Evolutionary conservation across 1,140 invertebrate species (phyloP).

Genomic region (Drosophila lacertosa): DNA sequence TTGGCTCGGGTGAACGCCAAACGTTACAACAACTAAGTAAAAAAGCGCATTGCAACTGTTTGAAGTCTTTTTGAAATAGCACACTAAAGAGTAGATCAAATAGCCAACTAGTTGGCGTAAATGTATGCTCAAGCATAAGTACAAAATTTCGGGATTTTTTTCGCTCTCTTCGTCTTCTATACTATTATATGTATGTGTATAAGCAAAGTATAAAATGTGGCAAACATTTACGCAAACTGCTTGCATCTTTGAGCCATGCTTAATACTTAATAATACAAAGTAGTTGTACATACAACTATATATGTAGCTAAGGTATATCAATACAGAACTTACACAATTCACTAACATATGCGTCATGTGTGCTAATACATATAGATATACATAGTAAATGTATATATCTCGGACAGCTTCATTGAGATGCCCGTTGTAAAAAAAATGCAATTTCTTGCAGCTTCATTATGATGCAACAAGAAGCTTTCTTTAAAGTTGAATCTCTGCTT

Average conservation of each 20-base stretch:
- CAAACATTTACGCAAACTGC: conserved; percentile 1
- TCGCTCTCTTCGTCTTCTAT: background rate
- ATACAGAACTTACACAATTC: conserved; percentile 13
- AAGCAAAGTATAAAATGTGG: conserved; percentile 39
- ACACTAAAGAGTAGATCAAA: conserved; percentile 57
- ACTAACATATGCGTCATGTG: background rate
- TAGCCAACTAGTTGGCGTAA: conserved; percentile 22
- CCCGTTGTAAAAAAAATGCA: conserved; percentile 67
- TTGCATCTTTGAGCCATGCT: conserved; percentile 17
- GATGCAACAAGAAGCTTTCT: conserved; percentile 45
- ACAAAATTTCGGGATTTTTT: conserved; percentile 9
- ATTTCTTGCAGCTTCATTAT: conserved; percentile 26
- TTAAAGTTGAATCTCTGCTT: conserved; percentile 56
- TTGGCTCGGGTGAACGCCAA: conserved; percentile 50
- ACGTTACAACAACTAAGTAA: conserved; percentile 50
- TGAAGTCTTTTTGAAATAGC: conserved; percentile 73
- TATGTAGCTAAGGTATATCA: conserved; percentile 33
- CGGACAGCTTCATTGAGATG: conserved; percentile 22
- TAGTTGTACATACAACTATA: conserved; percentile 36
- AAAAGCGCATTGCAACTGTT: conserved; percentile 68
- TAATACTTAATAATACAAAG: conserved; percentile 46
- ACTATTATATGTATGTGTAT: background rate
- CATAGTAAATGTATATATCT: conserved; percentile 45
- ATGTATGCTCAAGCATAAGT: conserved; percentile 35
- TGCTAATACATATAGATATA: conserved; percentile 50